phyloP scores from a whole-genome alignment of 2,797 vertebrate species.

The Otus scops region DNA sequence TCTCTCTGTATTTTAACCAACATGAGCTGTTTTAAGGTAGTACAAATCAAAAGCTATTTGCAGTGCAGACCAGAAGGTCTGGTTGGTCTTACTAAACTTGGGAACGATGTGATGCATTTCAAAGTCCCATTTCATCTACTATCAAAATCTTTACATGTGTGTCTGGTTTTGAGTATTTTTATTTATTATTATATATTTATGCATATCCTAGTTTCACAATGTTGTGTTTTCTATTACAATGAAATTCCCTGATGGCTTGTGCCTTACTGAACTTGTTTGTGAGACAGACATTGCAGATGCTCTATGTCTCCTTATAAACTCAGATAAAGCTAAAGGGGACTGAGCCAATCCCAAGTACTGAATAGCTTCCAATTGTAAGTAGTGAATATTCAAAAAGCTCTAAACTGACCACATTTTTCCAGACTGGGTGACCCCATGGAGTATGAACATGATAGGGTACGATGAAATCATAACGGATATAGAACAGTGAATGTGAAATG shows the following conservation, averaged over 20 bases:
- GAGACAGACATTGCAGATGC: background rate
- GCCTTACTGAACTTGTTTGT: background rate
- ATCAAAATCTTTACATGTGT: background rate
- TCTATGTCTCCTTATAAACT: background rate
- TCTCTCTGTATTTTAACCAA: background rate
- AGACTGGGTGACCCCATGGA: background rate
- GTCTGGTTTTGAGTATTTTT: background rate
- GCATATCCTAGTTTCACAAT: background rate
- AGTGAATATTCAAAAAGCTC: background rate
- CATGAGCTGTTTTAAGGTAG: background rate
- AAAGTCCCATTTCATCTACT: background rate
- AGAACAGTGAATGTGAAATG: background rate
- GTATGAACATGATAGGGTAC: fast-evolving
- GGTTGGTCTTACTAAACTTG: background rate
- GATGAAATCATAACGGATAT: background rate
- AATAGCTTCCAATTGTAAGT: background rate
- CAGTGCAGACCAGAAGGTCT: background rate
- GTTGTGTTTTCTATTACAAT: background rate
- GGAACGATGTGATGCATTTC: background rate
- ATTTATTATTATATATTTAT: background rate
- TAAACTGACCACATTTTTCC: background rate
- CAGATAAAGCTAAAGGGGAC: background rate
- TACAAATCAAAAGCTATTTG: background rate
- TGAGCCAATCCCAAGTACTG: background rate
- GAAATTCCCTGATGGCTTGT: background rate